phyloP scores from a whole-genome alignment of 2,113 vertebrate species.

The Donacobius atricapilla region DNA sequence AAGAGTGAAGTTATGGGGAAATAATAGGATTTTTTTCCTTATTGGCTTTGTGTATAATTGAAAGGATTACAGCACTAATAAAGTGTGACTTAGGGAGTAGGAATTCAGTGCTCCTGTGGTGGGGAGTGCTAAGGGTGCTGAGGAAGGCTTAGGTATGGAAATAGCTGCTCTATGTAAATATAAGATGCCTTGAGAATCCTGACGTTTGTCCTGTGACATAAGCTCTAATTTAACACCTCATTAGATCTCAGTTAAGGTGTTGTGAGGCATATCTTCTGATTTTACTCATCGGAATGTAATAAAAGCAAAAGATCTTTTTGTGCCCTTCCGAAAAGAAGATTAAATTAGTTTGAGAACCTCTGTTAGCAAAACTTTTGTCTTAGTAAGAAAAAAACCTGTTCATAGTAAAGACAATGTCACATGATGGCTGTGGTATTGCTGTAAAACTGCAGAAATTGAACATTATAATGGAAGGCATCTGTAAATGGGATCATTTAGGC shows the following conservation, averaged over 20 bases:
- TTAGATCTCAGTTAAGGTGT: neutral
- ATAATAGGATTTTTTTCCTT: neutral
- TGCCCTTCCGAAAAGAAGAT: neutral
- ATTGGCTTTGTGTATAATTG: neutral
- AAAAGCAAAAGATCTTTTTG: neutral
- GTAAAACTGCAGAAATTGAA: neutral
- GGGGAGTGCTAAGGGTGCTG: neutral
- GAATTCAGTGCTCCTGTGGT: neutral
- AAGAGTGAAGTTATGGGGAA: neutral
- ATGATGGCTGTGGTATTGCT: neutral
- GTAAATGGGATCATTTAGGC: neutral
- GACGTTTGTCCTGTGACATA: neutral
- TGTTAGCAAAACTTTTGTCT: neutral
- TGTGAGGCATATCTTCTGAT: neutral
- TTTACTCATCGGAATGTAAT: neutral
- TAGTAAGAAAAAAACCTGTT: neutral
- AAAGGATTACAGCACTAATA: neutral
- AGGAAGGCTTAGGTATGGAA: neutral
- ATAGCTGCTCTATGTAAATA: neutral
- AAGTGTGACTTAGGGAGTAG: neutral
- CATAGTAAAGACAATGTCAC: neutral
- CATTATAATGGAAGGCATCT: neutral
- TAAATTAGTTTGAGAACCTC: neutral
- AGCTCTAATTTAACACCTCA: neutral
- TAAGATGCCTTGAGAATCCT: neutral